phyloP scores from a whole-genome alignment of 1,140 invertebrate species.

The Melipona quadrifasciata region DNA sequence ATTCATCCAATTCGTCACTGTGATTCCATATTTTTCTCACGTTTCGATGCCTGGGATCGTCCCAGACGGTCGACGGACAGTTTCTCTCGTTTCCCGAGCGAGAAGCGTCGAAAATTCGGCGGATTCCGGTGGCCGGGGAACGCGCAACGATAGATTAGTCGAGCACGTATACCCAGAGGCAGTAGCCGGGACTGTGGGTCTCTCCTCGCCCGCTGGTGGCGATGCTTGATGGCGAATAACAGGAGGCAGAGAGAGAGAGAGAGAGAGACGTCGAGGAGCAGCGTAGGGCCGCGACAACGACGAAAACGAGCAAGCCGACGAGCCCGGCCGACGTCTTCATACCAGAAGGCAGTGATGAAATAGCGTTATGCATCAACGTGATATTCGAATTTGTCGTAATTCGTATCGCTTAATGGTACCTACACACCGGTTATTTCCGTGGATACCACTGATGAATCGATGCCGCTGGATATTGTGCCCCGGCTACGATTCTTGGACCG shows the following conservation, averaged over 20 bases:
- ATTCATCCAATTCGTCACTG: conserved; percentile 17
- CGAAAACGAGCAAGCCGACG: conserved; percentile 39
- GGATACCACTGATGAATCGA: conserved; percentile 56
- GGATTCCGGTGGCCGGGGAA: conserved; percentile 60
- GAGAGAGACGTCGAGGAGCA: conserved; percentile 45
- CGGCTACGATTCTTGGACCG: conserved; percentile 17
- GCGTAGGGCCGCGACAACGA: conserved; percentile 51
- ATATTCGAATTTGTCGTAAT: conserved; percentile 78
- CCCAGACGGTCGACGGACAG: conserved; percentile 17
- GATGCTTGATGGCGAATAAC: conserved; percentile 41
- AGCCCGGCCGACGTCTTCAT: conserved; percentile 65
- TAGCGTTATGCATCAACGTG: conserved; percentile 74
- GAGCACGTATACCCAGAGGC: conserved; percentile 27
- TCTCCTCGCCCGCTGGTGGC: background rate
- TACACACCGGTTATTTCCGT: conserved; percentile 67
- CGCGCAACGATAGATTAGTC: conserved; percentile 69
- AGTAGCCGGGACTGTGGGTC: conserved; percentile 1
- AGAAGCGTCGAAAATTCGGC: conserved; percentile 18
- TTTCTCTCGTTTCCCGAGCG: conserved; percentile 30
- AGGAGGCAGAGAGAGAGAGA: conserved; percentile 56
- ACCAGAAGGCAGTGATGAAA: conserved; percentile 69
- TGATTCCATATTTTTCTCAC: conserved; percentile 34
- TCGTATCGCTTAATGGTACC: conserved; percentile 71
- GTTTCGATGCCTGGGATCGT: conserved; percentile 47
- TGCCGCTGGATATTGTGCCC: conserved; percentile 51